A percentile compares a stretch with the other conserved stretches of the same genome.
Conservation (phyloP, 2,888 invertebrate species). For the Mechanitis messenoides region DNA sequence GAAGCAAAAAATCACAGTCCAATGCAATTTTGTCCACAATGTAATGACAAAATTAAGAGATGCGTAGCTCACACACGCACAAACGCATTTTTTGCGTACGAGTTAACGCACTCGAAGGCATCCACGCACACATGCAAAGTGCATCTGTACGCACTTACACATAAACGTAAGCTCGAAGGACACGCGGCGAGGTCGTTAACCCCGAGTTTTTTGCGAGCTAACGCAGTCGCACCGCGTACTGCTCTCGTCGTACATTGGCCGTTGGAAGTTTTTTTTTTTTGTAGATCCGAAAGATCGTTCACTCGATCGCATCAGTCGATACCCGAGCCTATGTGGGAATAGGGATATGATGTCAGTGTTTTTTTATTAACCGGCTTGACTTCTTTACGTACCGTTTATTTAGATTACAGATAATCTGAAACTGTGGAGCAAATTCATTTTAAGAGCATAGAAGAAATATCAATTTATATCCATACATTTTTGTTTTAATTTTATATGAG, state of each 20-base stretch:
- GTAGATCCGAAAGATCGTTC: constrained; percentile 56
- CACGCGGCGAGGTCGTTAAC: constrained; percentile 68
- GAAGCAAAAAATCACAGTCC: constrained; percentile 36
- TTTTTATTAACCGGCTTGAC: constrained; percentile 36
- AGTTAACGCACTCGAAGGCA: constrained; percentile 56
- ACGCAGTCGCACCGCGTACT: constrained; percentile 64
- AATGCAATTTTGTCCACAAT: constrained; percentile 46
- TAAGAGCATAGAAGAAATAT: not conserved
- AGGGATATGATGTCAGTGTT: constrained; percentile 60
- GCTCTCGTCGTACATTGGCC: constrained; percentile 65
- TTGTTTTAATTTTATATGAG: constrained; percentile 8
- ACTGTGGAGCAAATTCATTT: constrained; percentile 15
- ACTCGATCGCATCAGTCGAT: constrained; percentile 51
- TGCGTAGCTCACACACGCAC: constrained; percentile 39
- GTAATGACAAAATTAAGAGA: constrained; percentile 63
- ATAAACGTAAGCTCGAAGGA: constrained; percentile 61
- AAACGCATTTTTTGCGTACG: constrained; percentile 44
- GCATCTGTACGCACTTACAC: constrained; percentile 54
- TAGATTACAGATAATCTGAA: constrained; percentile 39
- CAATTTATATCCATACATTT: constrained; percentile 5
- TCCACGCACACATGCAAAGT: constrained; percentile 43
- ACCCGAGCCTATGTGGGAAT: constrained; percentile 54
- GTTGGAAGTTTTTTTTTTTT: constrained; percentile 48
- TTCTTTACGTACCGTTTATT: constrained; percentile 47
- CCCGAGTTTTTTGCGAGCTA: constrained; percentile 69